Base-by-base conservation (phyloP, 37 sponge, comb jelly and placozoan species). In the Cliona cf. orientalis region DNA sequence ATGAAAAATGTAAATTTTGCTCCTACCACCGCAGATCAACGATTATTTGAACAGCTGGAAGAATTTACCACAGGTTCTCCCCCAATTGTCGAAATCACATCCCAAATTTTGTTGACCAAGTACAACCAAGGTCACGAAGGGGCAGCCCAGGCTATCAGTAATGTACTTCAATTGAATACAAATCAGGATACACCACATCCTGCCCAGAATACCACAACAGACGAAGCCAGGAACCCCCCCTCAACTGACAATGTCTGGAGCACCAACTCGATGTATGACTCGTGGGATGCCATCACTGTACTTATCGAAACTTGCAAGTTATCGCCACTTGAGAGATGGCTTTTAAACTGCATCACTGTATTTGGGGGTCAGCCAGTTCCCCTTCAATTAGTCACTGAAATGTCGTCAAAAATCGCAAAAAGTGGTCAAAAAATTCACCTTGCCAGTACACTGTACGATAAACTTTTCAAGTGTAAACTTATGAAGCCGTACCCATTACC, bases 51-150 rank as follows among this genome's bases (percentile, higher is more conserved):
- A 31, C 68, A 66, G 29, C 58, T 84, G 12, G 75, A 59, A 22
- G 60, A 84, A 40, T 84, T 84, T 59, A 84, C 76, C 41, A 59
- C 68, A 5, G 84, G 84, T 0, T 76, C 76, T 9, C 84, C 84
- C 19, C 25, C 43, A 12, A 41, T 84, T 12, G 53, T 75, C 35
- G 84, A 67, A 25, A 22, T 84, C n/a, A n/a, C 71, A 23, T 28
- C 71, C 26, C 21, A 33, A 25, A 17, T 58, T 22, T 46, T 81
- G 7, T n/a, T 55, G 45, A 17, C 60, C 14, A 2, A 28, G 11
- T 21, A 71, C 62, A 58, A 39, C 6, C n/a, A n/a, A n/a, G n/a
- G n/a, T n/a, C n/a, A n/a, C n/a, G n/a, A n/a, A n/a, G n/a, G n/a
- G n/a, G n/a, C n/a, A n/a, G n/a, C n/a, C n/a, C n/a, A n/a, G n/a